A percentile compares a stretch with the other conserved stretches of the same genome.
Evolutionary conservation across 2,113 vertebrate genomes (phyloP).

Genomic region (Neopipo cinnamomea): DNA sequence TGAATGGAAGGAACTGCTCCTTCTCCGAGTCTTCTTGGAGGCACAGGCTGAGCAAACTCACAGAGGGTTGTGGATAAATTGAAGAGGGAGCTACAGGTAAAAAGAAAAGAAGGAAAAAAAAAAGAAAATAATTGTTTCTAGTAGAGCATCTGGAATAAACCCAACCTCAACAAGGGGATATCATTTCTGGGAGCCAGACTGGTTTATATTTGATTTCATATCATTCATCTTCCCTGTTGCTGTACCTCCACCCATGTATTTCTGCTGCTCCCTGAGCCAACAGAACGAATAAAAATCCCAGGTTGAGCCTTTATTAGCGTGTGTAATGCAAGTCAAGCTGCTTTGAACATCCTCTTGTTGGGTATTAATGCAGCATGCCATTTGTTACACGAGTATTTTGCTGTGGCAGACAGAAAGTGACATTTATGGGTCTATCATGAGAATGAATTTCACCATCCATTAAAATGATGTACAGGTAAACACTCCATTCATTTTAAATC

Average conservation of each 20-base stretch:
- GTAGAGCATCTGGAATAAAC: not conserved
- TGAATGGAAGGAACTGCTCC: not conserved
- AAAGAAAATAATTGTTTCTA: not conserved
- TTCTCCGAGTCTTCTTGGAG: not conserved
- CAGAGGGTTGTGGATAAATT: not conserved
- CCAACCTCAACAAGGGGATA: conserved; percentile 7
- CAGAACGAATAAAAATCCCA: conserved; percentile 42
- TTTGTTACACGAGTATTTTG: conserved; percentile 71
- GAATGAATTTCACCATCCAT: conserved; percentile 82
- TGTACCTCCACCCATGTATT: conserved; percentile 25
- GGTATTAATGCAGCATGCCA: conserved; percentile 65
- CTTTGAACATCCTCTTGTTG: conserved; percentile 57
- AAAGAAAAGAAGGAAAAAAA: not conserved
- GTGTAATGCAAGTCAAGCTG: conserved; percentile 59
- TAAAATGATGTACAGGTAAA: conserved; percentile 77
- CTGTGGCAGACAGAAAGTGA: conserved; percentile 75
- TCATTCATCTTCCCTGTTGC: conserved; percentile 15
- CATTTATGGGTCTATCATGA: conserved; percentile 81
- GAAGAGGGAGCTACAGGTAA: not conserved
- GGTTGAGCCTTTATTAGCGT: conserved; percentile 37
- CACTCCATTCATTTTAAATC: conserved; percentile 78
- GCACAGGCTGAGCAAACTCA: not conserved
- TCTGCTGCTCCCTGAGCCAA: conserved; percentile 19
- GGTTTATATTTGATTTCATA: not conserved
- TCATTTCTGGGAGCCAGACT: not conserved